phyloP scores from a whole-genome alignment of 2,113 vertebrate species.

The Stegostoma tigrinum region DNA sequence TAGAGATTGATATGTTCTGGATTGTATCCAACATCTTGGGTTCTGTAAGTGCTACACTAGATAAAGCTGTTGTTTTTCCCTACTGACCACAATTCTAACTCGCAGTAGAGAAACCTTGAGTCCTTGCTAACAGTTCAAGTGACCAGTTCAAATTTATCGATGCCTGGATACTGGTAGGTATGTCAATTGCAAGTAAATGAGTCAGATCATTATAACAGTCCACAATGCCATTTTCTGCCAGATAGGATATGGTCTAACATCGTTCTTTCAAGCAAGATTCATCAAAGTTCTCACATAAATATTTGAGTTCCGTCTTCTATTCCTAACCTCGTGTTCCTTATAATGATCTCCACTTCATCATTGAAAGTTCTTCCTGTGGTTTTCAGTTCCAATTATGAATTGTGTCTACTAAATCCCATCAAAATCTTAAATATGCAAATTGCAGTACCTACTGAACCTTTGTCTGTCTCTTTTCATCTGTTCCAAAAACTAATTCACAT shows the following conservation, averaged over 20 bases:
- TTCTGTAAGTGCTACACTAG: no score
- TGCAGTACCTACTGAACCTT: background rate
- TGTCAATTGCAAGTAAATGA: background rate
- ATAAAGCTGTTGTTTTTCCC: background rate
- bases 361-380: background rate
- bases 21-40: no score
- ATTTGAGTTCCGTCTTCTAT: background rate
- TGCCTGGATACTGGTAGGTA: background rate
- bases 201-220: background rate
- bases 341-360: background rate
- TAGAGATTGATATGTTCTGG: background rate
- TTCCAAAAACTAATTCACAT: background rate
- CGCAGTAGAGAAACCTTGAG: background rate
- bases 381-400: background rate
- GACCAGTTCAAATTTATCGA: background rate
- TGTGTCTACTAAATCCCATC: background rate
- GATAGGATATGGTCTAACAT: background rate
- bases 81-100: background rate
- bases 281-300: background rate
- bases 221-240: background rate
- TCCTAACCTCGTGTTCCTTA: background rate
- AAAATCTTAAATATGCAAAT: background rate
- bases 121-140: background rate
- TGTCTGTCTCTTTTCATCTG: background rate
- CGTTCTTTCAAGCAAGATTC: background rate